Base-by-base conservation (phyloP, 2,888 invertebrate species). In the Apamea monoglypha region DNA sequence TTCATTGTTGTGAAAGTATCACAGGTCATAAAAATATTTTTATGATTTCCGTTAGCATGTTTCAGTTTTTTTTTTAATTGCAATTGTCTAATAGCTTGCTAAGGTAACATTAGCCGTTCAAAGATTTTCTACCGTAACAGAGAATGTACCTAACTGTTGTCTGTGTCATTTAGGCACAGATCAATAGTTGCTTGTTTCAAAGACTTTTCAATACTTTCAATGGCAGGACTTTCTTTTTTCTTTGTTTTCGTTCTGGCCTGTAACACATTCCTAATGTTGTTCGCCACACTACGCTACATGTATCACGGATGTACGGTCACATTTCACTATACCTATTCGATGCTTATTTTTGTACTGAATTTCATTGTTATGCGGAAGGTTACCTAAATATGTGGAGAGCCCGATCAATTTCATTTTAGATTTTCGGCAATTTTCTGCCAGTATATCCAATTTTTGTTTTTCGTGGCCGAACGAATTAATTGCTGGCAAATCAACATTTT, bases 141-240 rank as follows among this genome's bases (percentile, higher is more conserved):
- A 53, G 47, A 53, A 53, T 18, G 53, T n/a, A 36, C 53, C 36
- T 61, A 73, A 76, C 74, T 63, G 67, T 83, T 80, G 71, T 68
- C n/a, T 74, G 69, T 69, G 59, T 66, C 80, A 76, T 74, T 81
- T 74, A 72, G 76, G 59, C 78, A 78, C 69, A 81, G 44, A 75
- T 82, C 78, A 89, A 91, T 87, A 86, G 85, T 84, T 87, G 79
- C 78, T 83, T 83, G 71, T 87, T 84, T 78, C 40, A 59, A 64
- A n/a, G 29, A 53, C 25, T 32, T 59, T 83, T 77, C 68, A 84
- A 88, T 77, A 81, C 66, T 81, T 85, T 82, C 83, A 89, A 72
- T 76, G 66, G 80, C 66, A 70, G 70, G 64, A 88, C 92, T 92
- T 93, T 93, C 91, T 90, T 92, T 91, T 92, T 86, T 85, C 85